Base-by-base conservation (phyloP, 2,797 vertebrate genomes). In the Sebastes kiyomatsui region DNA sequence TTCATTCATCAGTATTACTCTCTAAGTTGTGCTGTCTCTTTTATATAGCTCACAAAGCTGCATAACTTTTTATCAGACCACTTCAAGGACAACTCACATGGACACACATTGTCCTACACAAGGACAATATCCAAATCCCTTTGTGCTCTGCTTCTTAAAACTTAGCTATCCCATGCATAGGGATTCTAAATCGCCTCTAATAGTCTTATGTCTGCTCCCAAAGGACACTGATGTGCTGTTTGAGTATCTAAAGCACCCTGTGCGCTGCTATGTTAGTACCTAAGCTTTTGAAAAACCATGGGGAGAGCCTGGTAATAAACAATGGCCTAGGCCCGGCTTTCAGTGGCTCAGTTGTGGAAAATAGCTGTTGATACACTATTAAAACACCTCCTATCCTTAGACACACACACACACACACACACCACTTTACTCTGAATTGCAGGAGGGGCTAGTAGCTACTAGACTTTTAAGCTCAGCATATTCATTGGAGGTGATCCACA, bases 131-230 rank as follows among this genome's bases (percentile, higher is more conserved):
- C 70, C 55, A 90, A 91, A 90, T 90, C 90, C 88, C 74, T 79
- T 85, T 79, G 80, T 77, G 74, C 65, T 82, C 66, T 28, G 80
- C 83, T 75, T 74, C 87, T 87, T 84, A 86, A 72, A 85, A 86
- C 82, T 84, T 83, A 72, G 32, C 77, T 77, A 73, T 85, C 83
- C 72, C 54, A 83, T 89, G 75, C 79, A 79, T 52, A 55, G 73
- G 82, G 82, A 86, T 83, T 87, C 77, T 75, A 88, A 90, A 89
- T 89, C 55, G 52, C 32, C 84, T 81, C 64, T 87, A 88, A 88
- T 83, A 83, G 75, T 83, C 86, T 90, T 94, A 90, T 78, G 81
- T 85, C 75, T 80, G 59, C 67, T 90, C 85, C 82, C 81, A 70
- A 56, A 82, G 81, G 88, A 85, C 75, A 72, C 62, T 59, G 30